A percentile compares a stretch with the other conserved stretches of the same genome.
These are phyloP conservation scores for Nasonovia ribisnigri DNA, from an alignment of 2,888 invertebrate species.

Conservation along the genomic window DNA sequence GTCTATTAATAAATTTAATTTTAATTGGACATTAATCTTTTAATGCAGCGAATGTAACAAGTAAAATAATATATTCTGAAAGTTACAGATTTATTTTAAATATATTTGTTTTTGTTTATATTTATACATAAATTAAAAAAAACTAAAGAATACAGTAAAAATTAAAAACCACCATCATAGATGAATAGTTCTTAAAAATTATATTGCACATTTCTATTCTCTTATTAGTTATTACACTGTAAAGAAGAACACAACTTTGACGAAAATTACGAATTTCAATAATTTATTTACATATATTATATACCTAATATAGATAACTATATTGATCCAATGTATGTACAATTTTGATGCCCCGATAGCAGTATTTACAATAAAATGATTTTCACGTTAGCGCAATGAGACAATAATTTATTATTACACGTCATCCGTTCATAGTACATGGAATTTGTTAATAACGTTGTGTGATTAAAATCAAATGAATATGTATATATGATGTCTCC, in stretches of 20 bases:
- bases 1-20: constrained; percentile 62
- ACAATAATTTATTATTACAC: constrained; percentile 25
- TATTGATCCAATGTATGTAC: constrained; percentile 34
- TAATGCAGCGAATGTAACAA: constrained; percentile 17
- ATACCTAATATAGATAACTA: not conserved
- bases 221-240: not conserved
- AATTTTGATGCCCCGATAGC: not conserved
- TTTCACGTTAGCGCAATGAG: not conserved
- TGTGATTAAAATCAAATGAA: not conserved
- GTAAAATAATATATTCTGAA: constrained; percentile 27
- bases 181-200: constrained; percentile 24
- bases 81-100: constrained; percentile 1
- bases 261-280: constrained; percentile 30
- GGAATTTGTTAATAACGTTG: not conserved
- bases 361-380: constrained; percentile 20
- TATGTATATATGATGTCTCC: not conserved
- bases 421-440: not conserved
- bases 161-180: not conserved
- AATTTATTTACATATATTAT: constrained; percentile 31
- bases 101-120: not conserved
- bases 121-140: not conserved
- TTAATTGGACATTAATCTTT: constrained; percentile 61
- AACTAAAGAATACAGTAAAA: constrained; percentile 23
- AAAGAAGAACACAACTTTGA: constrained; percentile 39
- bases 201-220: constrained; percentile 63